Evolutionary conservation across 2,113 vertebrate species (phyloP), one percentile per base, ranked within the genome.

Genomic region (Australoheros scitulus): DNA sequence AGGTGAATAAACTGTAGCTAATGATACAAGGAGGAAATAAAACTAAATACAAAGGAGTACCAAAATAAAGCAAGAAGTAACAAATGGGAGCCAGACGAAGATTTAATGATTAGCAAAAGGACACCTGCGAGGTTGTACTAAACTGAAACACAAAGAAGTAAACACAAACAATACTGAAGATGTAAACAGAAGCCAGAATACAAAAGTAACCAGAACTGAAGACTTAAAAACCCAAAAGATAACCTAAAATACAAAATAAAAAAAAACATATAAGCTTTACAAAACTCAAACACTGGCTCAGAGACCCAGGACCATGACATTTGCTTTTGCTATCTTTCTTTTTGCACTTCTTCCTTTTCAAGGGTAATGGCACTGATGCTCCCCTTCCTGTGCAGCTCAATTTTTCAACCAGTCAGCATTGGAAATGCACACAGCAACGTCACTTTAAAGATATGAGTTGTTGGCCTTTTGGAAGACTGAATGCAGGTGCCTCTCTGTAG

Each of bases 71-170:
- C 4, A 3, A 29, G 8, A 61, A 3, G 29, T 61, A 61, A n/a
- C 5, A 36, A 4, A 32, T 20, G 32, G 10, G 11, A 18, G 34
- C n/a, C 0, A 1, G 6, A 38, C 0, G 8, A 56, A 56, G 20
- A n/a, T 20, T 56, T 56, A 5, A 36, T 7, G 7, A 36, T 2
- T 1, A 34, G 6, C 36, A 36, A 38, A 38, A 38, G 36, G 36
- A 38, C 36, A 38, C 36, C 6, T 7, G 36, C 5, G 9, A 38
- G 2, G 36, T 9, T 36, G 7, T 36, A 36, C 36, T 8, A 36
- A 36, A 36, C 36, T 36, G 6, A 36, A 8, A 36, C 36, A 36
- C 36, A 7, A 41, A 41, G 38, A 41, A 41, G 38, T 41, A 41
- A 41, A 11, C 11, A 41, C 38, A 41, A 41, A 41, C 36, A 41